These are phyloP conservation scores for Dipodomys merriami DNA, from an alignment of 2,113 vertebrate genomes.

Conservation along the genomic window DNA sequence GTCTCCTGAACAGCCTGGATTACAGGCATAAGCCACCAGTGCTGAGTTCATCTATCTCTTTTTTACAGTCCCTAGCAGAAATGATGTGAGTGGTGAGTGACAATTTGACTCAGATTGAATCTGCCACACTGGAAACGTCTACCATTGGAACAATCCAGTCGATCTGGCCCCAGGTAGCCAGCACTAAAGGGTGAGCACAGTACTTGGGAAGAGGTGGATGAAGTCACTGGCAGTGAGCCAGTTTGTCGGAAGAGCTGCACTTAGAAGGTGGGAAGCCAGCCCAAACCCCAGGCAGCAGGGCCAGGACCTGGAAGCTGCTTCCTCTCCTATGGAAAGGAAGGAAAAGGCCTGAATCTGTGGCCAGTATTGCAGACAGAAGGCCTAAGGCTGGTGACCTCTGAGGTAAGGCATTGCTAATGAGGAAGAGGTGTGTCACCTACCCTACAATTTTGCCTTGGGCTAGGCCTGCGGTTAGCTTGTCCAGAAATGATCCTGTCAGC, in stretches of 20 bases:
- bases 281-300: background rate
- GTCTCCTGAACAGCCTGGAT: no score
- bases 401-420: background rate
- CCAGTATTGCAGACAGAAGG: rapidly evolving
- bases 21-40: no score
- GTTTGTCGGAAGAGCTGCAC: no score
- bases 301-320: background rate
- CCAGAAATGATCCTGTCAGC: slow-evolving; percentile 17
- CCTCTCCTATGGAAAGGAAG: background rate
- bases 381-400: background rate
- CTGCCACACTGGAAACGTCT: background rate
- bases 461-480: background rate
- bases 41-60: no score
- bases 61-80: background rate
- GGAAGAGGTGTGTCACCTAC: background rate
- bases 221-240: background rate
- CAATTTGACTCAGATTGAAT: background rate
- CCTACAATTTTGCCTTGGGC: slow-evolving; percentile 6
- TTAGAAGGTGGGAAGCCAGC: background rate
- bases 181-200: background rate
- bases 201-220: background rate
- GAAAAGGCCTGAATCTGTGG: no score
- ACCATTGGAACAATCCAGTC: background rate
- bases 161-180: background rate
- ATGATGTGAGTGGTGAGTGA: background rate